A percentile compares a stretch with the other conserved stretches of the same genome.
Evolutionary conservation across 2,888 invertebrate species (phyloP).

Genomic region (Venusia cambrica): DNA sequence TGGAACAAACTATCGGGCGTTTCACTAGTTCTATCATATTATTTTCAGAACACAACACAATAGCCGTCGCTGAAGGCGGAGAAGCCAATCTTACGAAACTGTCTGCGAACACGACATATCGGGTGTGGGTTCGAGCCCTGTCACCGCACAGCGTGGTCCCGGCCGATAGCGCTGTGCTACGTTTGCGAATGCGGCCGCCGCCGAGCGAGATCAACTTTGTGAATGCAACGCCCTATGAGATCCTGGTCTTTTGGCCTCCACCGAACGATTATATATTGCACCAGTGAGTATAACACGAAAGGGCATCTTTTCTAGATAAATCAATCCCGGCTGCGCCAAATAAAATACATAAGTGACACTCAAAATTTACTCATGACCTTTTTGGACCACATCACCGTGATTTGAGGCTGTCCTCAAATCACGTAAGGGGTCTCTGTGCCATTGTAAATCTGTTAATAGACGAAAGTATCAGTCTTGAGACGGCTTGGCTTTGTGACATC

Average conservation of each 20-base stretch:
- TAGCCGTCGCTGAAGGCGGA: conserved; percentile 62
- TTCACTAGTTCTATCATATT: no score
- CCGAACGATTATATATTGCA: conserved; percentile 55
- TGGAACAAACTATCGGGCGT: no score
- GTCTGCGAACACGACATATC: conserved; percentile 85
- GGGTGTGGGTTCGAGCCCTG: conserved; percentile 88
- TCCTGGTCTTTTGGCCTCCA: conserved; percentile 86
- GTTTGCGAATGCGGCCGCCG: conserved; percentile 85
- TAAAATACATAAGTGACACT: no score
- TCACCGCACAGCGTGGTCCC: conserved; percentile 83
- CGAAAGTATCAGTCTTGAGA: no score
- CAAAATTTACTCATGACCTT: no score
- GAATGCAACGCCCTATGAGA: conserved; percentile 64
- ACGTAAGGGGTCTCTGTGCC: background rate
- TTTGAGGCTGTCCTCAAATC: no score
- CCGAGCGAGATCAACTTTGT: conserved; percentile 86
- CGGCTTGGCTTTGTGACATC: no score
- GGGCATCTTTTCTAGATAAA: no score
- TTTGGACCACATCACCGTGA: no score
- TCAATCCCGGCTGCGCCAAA: no score
- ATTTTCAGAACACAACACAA: conserved; percentile 63
- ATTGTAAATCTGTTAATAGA: no score
- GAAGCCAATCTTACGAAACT: conserved; percentile 80
- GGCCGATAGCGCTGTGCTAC: conserved; percentile 82
- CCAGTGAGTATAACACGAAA: conserved; percentile 50